Conservation (phyloP, 2,888 invertebrate genomes). For the Strigamia maritima region DNA sequence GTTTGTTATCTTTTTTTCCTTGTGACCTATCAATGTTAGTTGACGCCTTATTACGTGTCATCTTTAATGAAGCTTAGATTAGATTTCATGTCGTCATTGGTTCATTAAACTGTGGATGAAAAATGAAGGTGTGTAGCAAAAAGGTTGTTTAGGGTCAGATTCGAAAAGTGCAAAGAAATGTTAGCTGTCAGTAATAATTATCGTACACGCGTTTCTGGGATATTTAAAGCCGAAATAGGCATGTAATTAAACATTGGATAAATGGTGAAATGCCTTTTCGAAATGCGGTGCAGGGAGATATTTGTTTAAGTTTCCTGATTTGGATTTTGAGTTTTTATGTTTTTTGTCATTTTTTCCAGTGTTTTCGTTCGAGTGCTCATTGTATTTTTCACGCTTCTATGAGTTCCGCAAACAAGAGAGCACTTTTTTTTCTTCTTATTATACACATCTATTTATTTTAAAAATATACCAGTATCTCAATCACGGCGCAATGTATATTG, state of each 20-base stretch:
- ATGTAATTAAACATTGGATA: background rate
- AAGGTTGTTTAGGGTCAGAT: slow-evolving; percentile 7
- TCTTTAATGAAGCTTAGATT: slow-evolving; percentile 9
- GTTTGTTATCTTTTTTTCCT: background rate
- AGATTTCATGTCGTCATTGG: slow-evolving; percentile 15
- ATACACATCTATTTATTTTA: background rate
- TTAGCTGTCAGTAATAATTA: slow-evolving; percentile 13
- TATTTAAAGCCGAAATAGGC: background rate
- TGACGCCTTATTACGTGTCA: background rate
- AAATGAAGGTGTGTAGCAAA: background rate
- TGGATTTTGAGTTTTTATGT: background rate
- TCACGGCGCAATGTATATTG: background rate
- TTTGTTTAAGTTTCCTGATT: background rate
- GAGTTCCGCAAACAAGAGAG: background rate
- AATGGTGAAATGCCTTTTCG: background rate
- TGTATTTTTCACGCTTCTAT: slow-evolving; percentile 11
- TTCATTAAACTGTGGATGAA: background rate
- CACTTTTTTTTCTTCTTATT: background rate
- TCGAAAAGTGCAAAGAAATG: slow-evolving; percentile 18
- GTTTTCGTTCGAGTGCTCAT: slow-evolving; percentile 21
- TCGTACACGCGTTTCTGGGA: background rate
- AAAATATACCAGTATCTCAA: background rate
- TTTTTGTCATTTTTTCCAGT: background rate
- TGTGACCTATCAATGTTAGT: background rate
- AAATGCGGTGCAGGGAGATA: background rate